Base-by-base conservation (phyloP, 2,888 invertebrate genomes). In the Troilus luridus region DNA sequence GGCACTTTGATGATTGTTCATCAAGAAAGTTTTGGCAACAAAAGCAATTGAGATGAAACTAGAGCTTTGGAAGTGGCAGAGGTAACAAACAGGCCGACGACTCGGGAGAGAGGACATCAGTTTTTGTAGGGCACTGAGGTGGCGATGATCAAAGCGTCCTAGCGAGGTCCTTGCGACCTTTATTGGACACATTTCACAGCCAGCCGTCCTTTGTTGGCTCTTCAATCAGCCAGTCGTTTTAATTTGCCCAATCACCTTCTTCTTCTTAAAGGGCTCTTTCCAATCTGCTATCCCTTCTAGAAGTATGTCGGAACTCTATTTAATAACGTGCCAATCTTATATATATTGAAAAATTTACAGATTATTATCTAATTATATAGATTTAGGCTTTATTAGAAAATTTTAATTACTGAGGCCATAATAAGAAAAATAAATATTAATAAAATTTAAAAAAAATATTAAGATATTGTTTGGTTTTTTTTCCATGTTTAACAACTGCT, bases 21-120 rank as follows among this genome's bases (percentile, higher is more conserved):
- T 85, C 56, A 85, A 58, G 85, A 85, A 85, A 85, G 85, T 85
- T 85, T 85, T 56, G 56, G 54, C 85, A 85, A 85, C 85, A 85
- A n/a, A 58, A 85, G 85, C 85, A 85, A 85, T 85, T 56, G n/a
- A 85, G 56, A 85, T 85, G 56, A 85, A 58, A 77, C 72, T 77
- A 77, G 85, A 58, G n/a, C 56, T 85, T 85, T n/a, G n/a, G 85
- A 58, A 12, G 14, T 56, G 56, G 56, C 41, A 11, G 81, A 81
- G 21, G 85, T 77, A 41, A 41, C 72, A 77, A 77, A 77, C 8
- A 41, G 67, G 27, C 24, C 64, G 11, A 62, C 21, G 72, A 24
- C 6, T 19, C 12, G 24, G 41, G 0, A 21, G 9, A 19, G 56
- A 41, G 85, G 85, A 85, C 85, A 85, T 85, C 54, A 85, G 85